Evolutionary conservation across 2,113 vertebrate genomes (phyloP).

Genomic region (Cyphomyrus discorhynchus): DNA sequence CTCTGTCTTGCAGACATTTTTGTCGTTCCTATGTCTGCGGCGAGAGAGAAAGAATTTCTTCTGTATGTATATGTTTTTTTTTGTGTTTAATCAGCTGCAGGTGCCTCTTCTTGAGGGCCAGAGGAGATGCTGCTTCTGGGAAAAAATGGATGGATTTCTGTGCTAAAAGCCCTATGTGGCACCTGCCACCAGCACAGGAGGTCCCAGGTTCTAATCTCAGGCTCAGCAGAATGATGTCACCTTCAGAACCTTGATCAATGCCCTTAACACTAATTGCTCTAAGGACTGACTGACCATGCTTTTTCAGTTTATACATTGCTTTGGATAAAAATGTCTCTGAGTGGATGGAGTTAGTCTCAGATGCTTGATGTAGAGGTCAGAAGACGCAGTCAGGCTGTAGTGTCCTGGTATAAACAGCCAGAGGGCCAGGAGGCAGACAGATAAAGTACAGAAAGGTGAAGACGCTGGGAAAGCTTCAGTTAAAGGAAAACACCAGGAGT

Average conservation of each 20-base stretch:
- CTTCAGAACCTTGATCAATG: background rate
- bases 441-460: background rate
- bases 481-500: background rate
- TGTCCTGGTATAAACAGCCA: constrained; percentile 10
- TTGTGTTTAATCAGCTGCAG: constrained; percentile 55
- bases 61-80: constrained; percentile 34
- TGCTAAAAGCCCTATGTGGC: background rate
- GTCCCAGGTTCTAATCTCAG: background rate
- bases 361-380: background rate
- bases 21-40: constrained; percentile 56
- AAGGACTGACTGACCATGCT: background rate
- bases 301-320: background rate
- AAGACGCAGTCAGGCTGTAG: background rate
- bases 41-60: constrained; percentile 39
- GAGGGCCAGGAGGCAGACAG: background rate
- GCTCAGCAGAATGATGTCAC: background rate
- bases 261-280: background rate
- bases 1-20: constrained; percentile 34
- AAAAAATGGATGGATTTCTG: constrained; percentile 16
- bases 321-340: background rate
- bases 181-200: background rate
- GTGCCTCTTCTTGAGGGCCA: constrained; percentile 43
- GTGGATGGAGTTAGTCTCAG: background rate
- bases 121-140: constrained; percentile 25
- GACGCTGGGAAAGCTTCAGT: background rate